Percentiles rank a stretch among this genome's conserved stretches.
These are phyloP conservation scores for Aphelenchoides besseyi DNA, from an alignment of 1,140 invertebrate genomes.

Conservation along the genomic window DNA sequence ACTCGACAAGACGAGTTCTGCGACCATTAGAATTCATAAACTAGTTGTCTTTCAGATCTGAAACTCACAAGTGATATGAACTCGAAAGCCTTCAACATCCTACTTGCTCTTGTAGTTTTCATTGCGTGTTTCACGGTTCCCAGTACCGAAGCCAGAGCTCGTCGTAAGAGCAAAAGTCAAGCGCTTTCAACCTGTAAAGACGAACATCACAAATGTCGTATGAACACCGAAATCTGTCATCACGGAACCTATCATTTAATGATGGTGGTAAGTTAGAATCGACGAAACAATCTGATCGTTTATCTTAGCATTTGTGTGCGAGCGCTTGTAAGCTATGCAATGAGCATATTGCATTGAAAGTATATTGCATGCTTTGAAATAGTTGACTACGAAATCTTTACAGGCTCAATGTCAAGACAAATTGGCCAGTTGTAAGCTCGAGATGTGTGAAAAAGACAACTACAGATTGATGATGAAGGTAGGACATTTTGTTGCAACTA, in stretches of 20 bases:
- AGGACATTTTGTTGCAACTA: not conserved
- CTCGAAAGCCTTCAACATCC: no score
- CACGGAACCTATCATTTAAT: not conserved
- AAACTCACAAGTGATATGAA: no score
- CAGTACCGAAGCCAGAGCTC: no score
- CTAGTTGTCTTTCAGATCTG: no score
- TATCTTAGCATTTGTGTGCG: not conserved
- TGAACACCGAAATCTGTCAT: not conserved
- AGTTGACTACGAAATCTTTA: no score
- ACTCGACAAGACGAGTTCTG: no score
- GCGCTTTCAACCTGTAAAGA: no score
- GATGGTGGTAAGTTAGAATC: not conserved
- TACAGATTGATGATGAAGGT: not conserved
- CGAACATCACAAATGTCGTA: not conserved
- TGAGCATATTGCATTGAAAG: slow-evolving; percentile 5
- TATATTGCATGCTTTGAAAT: no score
- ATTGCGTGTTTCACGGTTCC: no score
- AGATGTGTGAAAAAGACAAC: not conserved
- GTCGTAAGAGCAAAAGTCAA: no score
- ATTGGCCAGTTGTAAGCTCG: not conserved
- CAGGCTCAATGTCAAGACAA: slow-evolving; percentile 13
- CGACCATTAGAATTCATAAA: no score
- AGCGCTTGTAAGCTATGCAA: not conserved
- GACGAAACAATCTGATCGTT: not conserved
- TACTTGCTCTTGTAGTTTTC: no score